A percentile compares a stretch with the other conserved stretches of the same genome.
phyloP scores from a whole-genome alignment of 1,140 invertebrate genomes.

The Eufriesea mexicana region DNA sequence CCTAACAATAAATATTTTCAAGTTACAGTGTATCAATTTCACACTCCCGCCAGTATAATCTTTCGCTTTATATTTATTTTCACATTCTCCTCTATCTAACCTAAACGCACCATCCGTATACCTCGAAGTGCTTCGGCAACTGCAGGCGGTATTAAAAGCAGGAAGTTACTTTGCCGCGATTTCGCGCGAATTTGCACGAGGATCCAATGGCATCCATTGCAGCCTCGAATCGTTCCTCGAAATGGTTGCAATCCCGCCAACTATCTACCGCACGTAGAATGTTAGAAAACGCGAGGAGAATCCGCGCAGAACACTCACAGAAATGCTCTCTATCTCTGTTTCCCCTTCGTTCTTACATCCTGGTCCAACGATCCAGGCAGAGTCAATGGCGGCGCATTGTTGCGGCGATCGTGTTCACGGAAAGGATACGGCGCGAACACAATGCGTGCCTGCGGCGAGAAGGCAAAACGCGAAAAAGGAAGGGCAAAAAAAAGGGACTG shows the following conservation, averaged over 20 bases:
- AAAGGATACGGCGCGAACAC: conserved; percentile 25
- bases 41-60: neutral
- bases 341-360: neutral
- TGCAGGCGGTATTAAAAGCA: conserved; percentile 1
- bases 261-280: neutral
- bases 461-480: conserved; percentile 19
- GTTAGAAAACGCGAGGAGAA: conserved; percentile 1
- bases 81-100: neutral
- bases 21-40: no score
- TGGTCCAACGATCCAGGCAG: neutral
- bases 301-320: neutral
- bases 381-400: conserved; percentile 30
- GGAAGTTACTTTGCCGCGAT: conserved; percentile 33
- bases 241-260: conserved; percentile 16
- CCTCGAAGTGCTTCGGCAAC: neutral
- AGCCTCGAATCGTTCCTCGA: conserved; percentile 6
- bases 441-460: conserved; percentile 34
- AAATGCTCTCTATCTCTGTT: neutral
- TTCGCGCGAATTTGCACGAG: conserved; percentile 7
- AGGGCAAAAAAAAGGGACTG: neutral
- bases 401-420: conserved; percentile 27
- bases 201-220: neutral
- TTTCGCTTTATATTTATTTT: neutral
- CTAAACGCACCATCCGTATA: neutral
- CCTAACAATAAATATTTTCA: neutral